Conservation (phyloP, 2,797 vertebrate species). For the Argentina silus region DNA sequence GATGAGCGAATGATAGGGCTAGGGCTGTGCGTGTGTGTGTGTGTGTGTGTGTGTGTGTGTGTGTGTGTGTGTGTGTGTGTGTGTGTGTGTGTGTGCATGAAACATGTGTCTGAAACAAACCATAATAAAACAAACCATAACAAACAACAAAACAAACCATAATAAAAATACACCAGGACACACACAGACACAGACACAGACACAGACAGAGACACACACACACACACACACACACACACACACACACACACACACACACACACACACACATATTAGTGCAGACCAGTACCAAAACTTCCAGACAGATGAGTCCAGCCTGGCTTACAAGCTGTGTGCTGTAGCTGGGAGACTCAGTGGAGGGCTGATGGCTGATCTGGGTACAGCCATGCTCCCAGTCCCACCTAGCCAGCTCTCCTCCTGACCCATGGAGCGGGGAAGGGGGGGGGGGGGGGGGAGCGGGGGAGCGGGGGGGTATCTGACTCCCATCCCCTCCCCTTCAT, state of each 20-base stretch:
- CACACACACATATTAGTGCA: not conserved
- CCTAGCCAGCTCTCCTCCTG: slow-evolving; percentile 16
- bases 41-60: slow-evolving; percentile 3
- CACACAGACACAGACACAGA: too few relatives aligned
- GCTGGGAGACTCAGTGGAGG: slow-evolving; percentile 9
- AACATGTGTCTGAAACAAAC: not conserved
- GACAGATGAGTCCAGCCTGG: slow-evolving; percentile 17
- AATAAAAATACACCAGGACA: too few relatives aligned
- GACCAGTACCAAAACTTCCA: not conserved
- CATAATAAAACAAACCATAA: too few relatives aligned
- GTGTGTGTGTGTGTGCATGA: slow-evolving; percentile 2
- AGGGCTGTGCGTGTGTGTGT: not conserved
- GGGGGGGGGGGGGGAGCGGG: not conserved
- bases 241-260: not conserved
- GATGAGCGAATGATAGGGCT: not conserved
- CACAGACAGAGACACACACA: not conserved
- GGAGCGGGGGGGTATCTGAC: slow-evolving; percentile 11
- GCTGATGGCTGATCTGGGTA: slow-evolving; percentile 14
- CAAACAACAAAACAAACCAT: too few relatives aligned
- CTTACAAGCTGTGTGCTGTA: slow-evolving; percentile 32
- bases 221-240: not conserved
- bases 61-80: not conserved
- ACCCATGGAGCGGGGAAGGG: not conserved
- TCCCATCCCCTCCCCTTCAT: not conserved
- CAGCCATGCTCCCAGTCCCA: not conserved